A percentile compares a stretch with the other conserved stretches of the same genome.
Conservation (phyloP, 1,140 invertebrate species). For the Ruditapes philippinarum region DNA sequence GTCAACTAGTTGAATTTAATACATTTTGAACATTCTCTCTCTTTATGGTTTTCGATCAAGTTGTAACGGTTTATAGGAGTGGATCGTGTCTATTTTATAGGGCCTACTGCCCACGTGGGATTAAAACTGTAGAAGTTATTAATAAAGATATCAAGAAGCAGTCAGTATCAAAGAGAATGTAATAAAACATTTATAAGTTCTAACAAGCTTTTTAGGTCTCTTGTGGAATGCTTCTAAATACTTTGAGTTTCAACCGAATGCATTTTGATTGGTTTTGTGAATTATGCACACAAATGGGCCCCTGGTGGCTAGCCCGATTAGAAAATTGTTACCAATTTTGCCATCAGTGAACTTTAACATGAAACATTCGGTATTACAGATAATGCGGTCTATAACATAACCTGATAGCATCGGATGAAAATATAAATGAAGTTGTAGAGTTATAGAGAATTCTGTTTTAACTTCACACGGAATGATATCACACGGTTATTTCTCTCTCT, state of each 20-base stretch:
- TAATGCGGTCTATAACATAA: slow-evolving; percentile 5
- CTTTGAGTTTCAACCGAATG: slow-evolving; percentile 59
- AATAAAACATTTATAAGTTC: slow-evolving; percentile 67
- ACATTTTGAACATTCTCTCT: slow-evolving; percentile 14
- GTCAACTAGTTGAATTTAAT: slow-evolving; percentile 13
- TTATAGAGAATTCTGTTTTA: slow-evolving; percentile 30
- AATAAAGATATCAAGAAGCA: slow-evolving; percentile 52
- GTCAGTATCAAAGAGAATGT: slow-evolving; percentile 57
- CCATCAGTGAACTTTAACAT: slow-evolving; percentile 21
- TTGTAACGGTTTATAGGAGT: slow-evolving; percentile 2
- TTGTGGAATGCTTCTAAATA: slow-evolving; percentile 48
- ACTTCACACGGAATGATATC: background rate
- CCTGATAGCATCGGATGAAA: background rate
- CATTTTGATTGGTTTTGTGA: slow-evolving; percentile 57
- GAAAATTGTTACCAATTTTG: slow-evolving; percentile 34
- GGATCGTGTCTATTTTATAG: slow-evolving; percentile 52
- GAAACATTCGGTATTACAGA: slow-evolving; percentile 2
- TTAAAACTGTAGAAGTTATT: slow-evolving; percentile 12
- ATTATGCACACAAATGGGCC: slow-evolving; percentile 56
- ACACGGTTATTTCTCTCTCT: too few relatives aligned
- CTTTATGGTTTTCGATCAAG: slow-evolving; percentile 24
- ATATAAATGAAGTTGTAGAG: background rate
- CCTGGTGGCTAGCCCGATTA: slow-evolving; percentile 35
- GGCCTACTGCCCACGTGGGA: background rate
- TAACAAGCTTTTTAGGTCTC: slow-evolving; percentile 56